These are phyloP conservation scores for Diuraphis noxia DNA, from an alignment of 1,140 invertebrate species.

Conservation along the genomic window DNA sequence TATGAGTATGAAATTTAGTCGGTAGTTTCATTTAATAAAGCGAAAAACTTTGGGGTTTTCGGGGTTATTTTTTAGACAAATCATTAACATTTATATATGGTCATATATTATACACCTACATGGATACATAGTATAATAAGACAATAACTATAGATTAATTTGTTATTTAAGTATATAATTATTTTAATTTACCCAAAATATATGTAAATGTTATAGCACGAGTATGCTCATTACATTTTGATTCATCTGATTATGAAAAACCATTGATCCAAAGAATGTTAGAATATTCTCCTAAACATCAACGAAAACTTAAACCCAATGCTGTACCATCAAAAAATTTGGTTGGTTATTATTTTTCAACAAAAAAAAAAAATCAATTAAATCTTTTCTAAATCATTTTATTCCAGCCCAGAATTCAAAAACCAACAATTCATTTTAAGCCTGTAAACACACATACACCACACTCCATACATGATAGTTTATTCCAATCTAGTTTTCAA, in stretches of 20 bases:
- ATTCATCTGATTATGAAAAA: conserved; percentile 15
- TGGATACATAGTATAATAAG: too few species aligned
- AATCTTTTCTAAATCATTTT: neutral
- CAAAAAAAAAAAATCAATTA: neutral
- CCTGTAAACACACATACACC: neutral
- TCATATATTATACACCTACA: too few species aligned
- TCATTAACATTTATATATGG: too few species aligned
- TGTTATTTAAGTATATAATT: too few species aligned
- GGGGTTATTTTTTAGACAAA: too few species aligned
- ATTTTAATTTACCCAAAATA: too few species aligned
- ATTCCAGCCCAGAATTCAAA: neutral
- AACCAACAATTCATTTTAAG: neutral
- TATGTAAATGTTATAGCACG: neutral
- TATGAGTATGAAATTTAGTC: too few species aligned
- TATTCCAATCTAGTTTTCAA: neutral
- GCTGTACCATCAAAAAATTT: conserved; percentile 21
- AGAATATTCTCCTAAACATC: conserved; percentile 20
- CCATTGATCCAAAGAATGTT: conserved; percentile 40
- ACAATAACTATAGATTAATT: too few species aligned
- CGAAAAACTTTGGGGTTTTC: too few species aligned
- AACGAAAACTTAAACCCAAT: conserved; percentile 23
- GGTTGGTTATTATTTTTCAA: neutral
- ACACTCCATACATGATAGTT: neutral
- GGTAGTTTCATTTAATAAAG: too few species aligned
- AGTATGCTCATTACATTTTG: conserved; percentile 22